A percentile compares a stretch with the other conserved stretches of the same genome.
phyloP scores from a whole-genome alignment of 1,140 invertebrate species.

The Drosophila miranda region DNA sequence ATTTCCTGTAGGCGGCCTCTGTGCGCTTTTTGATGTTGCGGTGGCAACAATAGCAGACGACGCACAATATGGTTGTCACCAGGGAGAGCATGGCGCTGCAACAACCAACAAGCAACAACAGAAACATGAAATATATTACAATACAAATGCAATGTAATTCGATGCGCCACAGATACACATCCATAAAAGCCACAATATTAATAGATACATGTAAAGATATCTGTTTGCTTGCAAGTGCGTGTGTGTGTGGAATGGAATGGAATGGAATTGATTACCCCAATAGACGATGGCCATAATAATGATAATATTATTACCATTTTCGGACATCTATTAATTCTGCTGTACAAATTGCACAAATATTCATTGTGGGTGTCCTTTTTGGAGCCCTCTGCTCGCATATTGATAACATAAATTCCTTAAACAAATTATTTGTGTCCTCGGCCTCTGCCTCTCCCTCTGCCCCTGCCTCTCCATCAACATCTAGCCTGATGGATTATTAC shows the following conservation, averaged over 20 bases:
- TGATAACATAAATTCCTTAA: conserved; percentile 23
- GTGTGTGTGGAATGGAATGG: too few relatives aligned
- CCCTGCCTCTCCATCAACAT: too few relatives aligned
- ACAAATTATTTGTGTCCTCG: neutral
- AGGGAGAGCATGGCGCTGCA: conserved; percentile 86
- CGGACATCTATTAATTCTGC: conserved; percentile 56
- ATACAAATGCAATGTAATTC: conserved; percentile 26
- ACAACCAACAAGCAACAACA: conserved; percentile 33
- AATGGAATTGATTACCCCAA: conserved; percentile 31
- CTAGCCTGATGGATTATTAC: too few relatives aligned
- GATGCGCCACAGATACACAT: neutral
- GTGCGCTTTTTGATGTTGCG: conserved; percentile 85
- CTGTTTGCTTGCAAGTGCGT: conserved; percentile 1
- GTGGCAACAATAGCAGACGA: conserved; percentile 87
- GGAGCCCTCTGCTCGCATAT: conserved; percentile 16
- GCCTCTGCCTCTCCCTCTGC: too few relatives aligned
- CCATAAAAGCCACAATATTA: neutral
- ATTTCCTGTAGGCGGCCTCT: conserved; percentile 84
- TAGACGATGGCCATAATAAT: conserved; percentile 30
- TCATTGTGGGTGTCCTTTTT: neutral
- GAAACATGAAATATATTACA: conserved; percentile 5
- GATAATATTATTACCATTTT: conserved; percentile 43
- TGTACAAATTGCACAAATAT: conserved; percentile 42
- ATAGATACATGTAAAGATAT: conserved; percentile 1
- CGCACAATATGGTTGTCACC: conserved; percentile 85